Evolutionary conservation across 2,888 invertebrate genomes (phyloP).

Genomic region (Noctua comes): DNA sequence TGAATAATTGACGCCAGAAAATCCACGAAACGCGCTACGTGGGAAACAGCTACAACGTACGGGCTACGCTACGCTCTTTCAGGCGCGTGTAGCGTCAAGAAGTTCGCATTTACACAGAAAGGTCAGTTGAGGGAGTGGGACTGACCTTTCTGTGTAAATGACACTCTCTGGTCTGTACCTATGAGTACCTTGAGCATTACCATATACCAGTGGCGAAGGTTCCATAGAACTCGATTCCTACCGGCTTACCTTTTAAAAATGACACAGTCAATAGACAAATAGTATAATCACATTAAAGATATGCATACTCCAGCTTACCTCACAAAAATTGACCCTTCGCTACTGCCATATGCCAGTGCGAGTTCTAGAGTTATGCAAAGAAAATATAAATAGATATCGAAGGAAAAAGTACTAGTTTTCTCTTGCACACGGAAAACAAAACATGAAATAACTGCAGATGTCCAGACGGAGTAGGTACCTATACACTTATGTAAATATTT

Average conservation of each 20-base stretch:
- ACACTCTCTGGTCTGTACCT: constrained; percentile 6
- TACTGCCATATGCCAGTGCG: too few relatives aligned
- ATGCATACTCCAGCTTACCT: too few relatives aligned
- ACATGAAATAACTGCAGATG: neutral
- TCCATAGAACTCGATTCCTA: too few relatives aligned
- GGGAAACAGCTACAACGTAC: neutral
- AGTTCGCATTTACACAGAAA: constrained; percentile 20
- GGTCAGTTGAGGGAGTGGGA: too few relatives aligned
- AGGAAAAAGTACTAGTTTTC: neutral
- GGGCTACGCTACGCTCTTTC: neutral
- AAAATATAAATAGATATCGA: constrained; percentile 15
- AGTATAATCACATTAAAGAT: too few relatives aligned
- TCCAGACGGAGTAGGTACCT: neutral
- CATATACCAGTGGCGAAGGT: too few relatives aligned
- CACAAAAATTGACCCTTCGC: too few relatives aligned
- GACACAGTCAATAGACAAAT: too few relatives aligned
- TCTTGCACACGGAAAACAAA: constrained; percentile 6
- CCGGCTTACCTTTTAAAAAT: too few relatives aligned
- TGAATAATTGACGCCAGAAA: neutral
- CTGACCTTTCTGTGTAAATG: too few relatives aligned
- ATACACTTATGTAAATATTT: constrained; percentile 17
- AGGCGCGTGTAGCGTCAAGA: constrained; percentile 22
- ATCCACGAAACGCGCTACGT: neutral
- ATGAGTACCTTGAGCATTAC: neutral
- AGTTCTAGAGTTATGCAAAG: neutral